These are phyloP conservation scores for Drosophila subquinaria DNA, from an alignment of 2,888 invertebrate species.

Conservation along the genomic window DNA sequence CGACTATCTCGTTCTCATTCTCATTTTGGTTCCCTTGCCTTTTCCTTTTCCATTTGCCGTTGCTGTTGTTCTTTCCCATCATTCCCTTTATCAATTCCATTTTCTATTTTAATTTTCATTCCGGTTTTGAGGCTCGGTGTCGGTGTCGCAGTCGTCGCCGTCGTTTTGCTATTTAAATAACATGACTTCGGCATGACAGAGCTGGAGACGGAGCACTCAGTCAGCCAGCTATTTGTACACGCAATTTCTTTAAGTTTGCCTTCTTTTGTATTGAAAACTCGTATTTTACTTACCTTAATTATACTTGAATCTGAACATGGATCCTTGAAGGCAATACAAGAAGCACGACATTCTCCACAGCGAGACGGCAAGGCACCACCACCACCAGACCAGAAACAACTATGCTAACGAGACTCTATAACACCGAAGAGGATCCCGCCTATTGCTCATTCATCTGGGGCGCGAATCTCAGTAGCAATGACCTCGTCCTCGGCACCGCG, in stretches of 20 bases:
- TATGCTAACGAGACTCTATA: slow-evolving; percentile 85
- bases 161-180: slow-evolving; percentile 59
- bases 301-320: slow-evolving; percentile 50
- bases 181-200: slow-evolving; percentile 26
- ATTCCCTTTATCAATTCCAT: slow-evolving; percentile 2
- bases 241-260: slow-evolving; percentile 49
- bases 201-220: slow-evolving; percentile 5
- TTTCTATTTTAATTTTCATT: slow-evolving; percentile 6
- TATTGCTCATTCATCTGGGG: slow-evolving; percentile 85
- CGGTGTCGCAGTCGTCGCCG: slow-evolving; percentile 4
- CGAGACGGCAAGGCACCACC: background rate
- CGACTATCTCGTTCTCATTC: slow-evolving; percentile 27
- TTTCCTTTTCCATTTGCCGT: background rate
- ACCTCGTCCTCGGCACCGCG: slow-evolving; percentile 29
- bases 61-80: background rate
- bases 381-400: slow-evolving; percentile 27
- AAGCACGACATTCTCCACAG: slow-evolving; percentile 19
- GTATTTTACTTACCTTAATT: slow-evolving; percentile 65
- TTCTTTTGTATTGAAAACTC: slow-evolving; percentile 18
- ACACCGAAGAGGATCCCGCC: slow-evolving; percentile 84
- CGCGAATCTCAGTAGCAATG: slow-evolving; percentile 69
- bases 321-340: slow-evolving; percentile 41
- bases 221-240: slow-evolving; percentile 49
- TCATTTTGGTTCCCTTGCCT: background rate
- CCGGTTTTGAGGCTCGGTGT: slow-evolving; percentile 10